phyloP scores from a whole-genome alignment of 2,797 vertebrate genomes.

The Petrocephalus schoutedeni region DNA sequence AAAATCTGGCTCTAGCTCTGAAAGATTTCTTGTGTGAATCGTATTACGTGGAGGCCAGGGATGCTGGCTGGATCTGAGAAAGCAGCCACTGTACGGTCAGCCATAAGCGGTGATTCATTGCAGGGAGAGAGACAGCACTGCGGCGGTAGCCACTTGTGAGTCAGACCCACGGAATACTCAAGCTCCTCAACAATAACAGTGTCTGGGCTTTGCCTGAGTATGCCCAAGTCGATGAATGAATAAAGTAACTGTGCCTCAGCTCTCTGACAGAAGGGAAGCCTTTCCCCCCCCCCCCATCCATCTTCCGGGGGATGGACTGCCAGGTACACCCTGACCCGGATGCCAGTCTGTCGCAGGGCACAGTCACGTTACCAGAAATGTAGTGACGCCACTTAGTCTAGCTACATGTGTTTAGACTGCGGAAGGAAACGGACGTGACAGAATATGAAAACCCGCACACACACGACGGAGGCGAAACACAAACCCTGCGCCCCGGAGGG shows the following conservation, averaged over 20 bases:
- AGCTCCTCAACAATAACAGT: constrained; percentile 13
- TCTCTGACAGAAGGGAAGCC: not conserved
- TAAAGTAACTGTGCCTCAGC: not conserved
- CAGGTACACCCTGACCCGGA: not conserved
- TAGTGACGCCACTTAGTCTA: not conserved
- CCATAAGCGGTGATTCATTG: constrained; percentile 40
- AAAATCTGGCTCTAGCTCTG: constrained; percentile 18
- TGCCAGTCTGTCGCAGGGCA: not conserved
- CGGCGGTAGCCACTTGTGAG: not conserved
- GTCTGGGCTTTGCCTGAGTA: not conserved
- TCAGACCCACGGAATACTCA: not conserved
- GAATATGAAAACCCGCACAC: not conserved
- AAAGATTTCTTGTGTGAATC: constrained; percentile 29
- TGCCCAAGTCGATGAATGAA: not conserved
- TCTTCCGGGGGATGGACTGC: not conserved
- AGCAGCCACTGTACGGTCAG: constrained; percentile 32
- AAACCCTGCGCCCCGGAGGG: not conserved
- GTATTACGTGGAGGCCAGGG: constrained; percentile 22
- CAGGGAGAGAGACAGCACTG: constrained; percentile 15
- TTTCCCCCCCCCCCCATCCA: not conserved
- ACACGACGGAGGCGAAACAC: not conserved
- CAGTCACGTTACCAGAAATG: not conserved
- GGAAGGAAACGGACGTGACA: not conserved
- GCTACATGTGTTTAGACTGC: not conserved
- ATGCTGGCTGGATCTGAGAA: constrained; percentile 27